These are phyloP conservation scores for Podarcis lilfordi DNA, from an alignment of 2,797 vertebrate genomes.

Conservation along the genomic window DNA sequence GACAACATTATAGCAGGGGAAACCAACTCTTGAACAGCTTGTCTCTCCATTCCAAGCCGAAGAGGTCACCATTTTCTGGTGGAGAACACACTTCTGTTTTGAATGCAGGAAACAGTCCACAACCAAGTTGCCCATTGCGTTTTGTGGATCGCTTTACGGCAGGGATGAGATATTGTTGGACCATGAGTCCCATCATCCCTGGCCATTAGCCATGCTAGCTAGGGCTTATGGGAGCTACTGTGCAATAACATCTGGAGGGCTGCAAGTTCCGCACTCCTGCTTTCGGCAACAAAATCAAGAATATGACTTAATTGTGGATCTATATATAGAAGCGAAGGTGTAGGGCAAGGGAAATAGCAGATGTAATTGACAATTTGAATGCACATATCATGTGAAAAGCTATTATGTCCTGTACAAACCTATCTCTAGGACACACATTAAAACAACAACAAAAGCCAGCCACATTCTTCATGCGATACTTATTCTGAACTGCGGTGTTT, in stretches of 20 bases:
- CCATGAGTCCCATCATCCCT: too few species aligned
- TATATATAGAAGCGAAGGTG: background rate
- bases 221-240: too few species aligned
- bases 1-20: too few species aligned
- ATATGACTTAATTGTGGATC: background rate
- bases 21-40: background rate
- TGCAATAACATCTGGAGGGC: too few species aligned
- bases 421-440: background rate
- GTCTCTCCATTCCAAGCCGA: background rate
- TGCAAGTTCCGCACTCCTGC: too few species aligned
- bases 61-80: background rate
- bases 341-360: background rate
- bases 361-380: background rate
- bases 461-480: background rate
- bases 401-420: conserved; percentile 11
- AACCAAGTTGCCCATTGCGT: background rate
- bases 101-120: background rate
- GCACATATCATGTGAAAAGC: background rate
- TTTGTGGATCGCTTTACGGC: background rate
- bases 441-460: background rate
- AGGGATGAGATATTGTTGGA: too few species aligned
- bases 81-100: background rate
- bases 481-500: conserved; percentile 26
- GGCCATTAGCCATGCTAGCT: too few species aligned
- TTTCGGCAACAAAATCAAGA: background rate